These are phyloP conservation scores for Limenitis camilla DNA, from an alignment of 2,888 invertebrate genomes.

Conservation along the genomic window DNA sequence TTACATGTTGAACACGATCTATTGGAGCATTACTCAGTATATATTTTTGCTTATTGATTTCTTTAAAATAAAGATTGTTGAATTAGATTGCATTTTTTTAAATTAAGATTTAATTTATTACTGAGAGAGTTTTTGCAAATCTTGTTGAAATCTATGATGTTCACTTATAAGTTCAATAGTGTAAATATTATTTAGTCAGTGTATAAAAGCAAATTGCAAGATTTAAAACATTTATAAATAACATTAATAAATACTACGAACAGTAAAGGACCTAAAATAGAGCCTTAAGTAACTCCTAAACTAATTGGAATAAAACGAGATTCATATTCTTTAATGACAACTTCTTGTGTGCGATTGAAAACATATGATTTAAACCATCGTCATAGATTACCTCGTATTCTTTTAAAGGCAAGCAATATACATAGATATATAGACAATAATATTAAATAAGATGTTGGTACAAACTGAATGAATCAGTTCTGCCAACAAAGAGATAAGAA, in stretches of 20 bases:
- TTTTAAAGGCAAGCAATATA: too few relatives aligned
- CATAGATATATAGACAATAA: too few relatives aligned
- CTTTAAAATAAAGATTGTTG: too few relatives aligned
- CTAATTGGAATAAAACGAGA: conserved; percentile 2
- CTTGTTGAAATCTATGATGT: conserved; percentile 14
- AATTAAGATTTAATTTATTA: conserved; percentile 20
- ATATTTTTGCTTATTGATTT: too few relatives aligned
- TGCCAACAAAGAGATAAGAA: too few relatives aligned
- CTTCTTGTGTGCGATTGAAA: conserved; percentile 19
- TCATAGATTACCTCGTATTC: too few relatives aligned
- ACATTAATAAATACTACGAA: conserved; percentile 24
- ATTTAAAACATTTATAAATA: conserved; percentile 14
- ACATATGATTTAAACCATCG: conserved; percentile 20
- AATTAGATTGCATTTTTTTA: conserved; percentile 23
- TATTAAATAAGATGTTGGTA: too few relatives aligned
- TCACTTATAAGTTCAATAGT: conserved; percentile 9
- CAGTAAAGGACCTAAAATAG: conserved; percentile 21
- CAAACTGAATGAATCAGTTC: too few relatives aligned
- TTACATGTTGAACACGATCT: too few relatives aligned
- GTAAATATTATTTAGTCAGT: conserved; percentile 19
- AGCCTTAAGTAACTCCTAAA: conserved; percentile 26
- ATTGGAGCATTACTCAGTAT: too few relatives aligned
- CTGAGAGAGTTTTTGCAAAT: conserved; percentile 16
- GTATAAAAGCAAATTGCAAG: conserved; percentile 18
- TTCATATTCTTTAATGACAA: conserved; percentile 14